Evolutionary conservation across 2,113 vertebrate genomes (phyloP).

Genomic region (Bolborhynchus lineola): DNA sequence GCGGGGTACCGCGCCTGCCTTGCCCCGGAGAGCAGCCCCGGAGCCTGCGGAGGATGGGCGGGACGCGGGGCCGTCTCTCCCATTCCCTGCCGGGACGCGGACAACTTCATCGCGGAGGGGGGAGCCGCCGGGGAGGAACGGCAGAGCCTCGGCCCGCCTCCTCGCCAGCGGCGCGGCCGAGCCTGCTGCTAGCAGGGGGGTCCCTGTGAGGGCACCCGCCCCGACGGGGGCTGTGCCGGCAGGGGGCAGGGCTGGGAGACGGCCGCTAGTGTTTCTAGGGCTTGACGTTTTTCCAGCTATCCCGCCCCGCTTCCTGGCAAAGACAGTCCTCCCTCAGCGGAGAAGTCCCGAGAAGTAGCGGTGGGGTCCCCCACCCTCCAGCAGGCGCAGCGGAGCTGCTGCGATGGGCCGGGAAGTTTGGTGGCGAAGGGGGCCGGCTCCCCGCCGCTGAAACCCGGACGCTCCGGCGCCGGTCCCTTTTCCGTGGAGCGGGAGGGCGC

Average conservation of each 20-base stretch:
- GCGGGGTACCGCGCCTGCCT: neutral
- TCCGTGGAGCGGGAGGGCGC: conserved; percentile 27
- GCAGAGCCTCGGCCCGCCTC: no score
- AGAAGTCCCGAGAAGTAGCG: conserved; percentile 20
- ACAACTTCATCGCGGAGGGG: neutral
- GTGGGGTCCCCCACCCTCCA: neutral
- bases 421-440: neutral
- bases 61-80: neutral
- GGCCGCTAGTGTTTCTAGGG: conserved; percentile 36
- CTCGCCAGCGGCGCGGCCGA: neutral
- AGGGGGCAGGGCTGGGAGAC: conserved; percentile 43
- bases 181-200: neutral
- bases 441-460: conserved; percentile 38
- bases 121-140: neutral
- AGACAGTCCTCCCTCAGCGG: neutral
- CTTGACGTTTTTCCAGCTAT: conserved; percentile 37
- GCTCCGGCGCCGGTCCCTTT: conserved; percentile 37
- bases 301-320: conserved; percentile 16
- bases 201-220: neutral
- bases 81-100: neutral
- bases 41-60: no score
- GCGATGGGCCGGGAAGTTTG: conserved; percentile 38
- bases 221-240: conserved; percentile 19
- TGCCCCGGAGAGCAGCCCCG: neutral
- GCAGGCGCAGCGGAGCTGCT: neutral